Percentiles rank a stretch among this genome's conserved stretches.
These are phyloP conservation scores for Pangasius djambal DNA, from an alignment of 2,797 vertebrate species.

Conservation along the genomic window DNA sequence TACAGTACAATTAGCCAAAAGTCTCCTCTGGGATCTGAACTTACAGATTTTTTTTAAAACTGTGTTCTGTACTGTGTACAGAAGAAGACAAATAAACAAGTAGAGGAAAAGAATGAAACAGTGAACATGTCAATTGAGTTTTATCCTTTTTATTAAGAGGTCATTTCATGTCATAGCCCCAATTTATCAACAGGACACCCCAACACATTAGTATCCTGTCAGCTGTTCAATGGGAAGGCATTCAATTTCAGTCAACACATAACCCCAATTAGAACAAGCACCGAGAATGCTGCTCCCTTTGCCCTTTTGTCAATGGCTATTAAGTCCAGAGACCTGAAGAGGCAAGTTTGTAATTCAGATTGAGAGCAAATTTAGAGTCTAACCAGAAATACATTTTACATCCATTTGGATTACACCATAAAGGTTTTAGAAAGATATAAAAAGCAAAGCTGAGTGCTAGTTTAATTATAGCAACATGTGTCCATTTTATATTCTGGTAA, in stretches of 20 bases:
- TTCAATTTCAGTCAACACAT: constrained; percentile 74
- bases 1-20: constrained; percentile 3
- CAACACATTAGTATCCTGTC: constrained; percentile 75
- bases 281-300: constrained; percentile 74
- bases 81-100: constrained; percentile 17
- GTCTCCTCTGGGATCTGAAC: not conserved
- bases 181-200: constrained; percentile 57
- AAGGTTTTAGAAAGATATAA: not conserved
- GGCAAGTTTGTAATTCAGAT: constrained; percentile 20
- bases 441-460: not conserved
- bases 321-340: constrained; percentile 64
- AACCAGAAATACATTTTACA: constrained; percentile 4
- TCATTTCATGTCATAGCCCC: constrained; percentile 54
- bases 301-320: constrained; percentile 76
- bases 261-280: constrained; percentile 78
- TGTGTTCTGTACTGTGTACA: not conserved
- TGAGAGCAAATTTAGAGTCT: constrained; percentile 1
- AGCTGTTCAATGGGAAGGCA: constrained; percentile 74
- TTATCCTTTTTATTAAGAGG: constrained; percentile 46
- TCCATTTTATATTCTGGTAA: not conserved
- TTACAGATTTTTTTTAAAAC: not conserved
- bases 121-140: constrained; percentile 47
- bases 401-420: not conserved
- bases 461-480: not conserved
- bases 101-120: constrained; percentile 30